Conservation (phyloP, 2,888 invertebrate genomes). For the Leptothorax acervorum region DNA sequence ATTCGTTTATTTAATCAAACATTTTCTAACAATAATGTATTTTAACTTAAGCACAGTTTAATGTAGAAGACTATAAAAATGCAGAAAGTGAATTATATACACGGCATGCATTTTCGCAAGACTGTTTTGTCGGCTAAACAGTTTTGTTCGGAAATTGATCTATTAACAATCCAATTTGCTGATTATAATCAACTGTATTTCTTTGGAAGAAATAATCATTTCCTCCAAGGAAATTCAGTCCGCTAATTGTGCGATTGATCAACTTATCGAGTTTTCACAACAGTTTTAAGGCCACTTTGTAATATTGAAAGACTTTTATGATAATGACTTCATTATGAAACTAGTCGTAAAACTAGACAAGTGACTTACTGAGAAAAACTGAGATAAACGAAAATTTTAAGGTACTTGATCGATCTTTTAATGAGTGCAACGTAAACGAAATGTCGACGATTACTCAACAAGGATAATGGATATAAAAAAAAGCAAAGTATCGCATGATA, state of each 20-base stretch:
- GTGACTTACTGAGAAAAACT: background rate
- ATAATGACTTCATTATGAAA: constrained; percentile 22
- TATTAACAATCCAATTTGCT: constrained; percentile 20
- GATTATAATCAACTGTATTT: constrained; percentile 26
- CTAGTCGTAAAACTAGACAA: constrained; percentile 20
- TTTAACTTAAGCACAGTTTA: background rate
- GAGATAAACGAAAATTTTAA: background rate
- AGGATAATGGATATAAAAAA: constrained; percentile 45
- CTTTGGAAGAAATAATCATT: constrained; percentile 19
- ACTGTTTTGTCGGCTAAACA: background rate
- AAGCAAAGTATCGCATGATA: background rate
- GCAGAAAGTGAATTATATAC: background rate
- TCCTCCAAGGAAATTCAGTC: constrained; percentile 1
- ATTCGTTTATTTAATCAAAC: background rate
- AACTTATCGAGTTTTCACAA: constrained; percentile 16
- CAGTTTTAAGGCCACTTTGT: constrained; percentile 1
- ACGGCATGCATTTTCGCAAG: background rate
- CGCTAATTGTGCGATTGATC: constrained; percentile 26
- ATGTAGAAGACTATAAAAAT: constrained; percentile 8
- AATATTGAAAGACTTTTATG: constrained; percentile 29
- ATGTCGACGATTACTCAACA: constrained; percentile 49
- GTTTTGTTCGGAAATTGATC: background rate
- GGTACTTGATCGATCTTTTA: constrained; percentile 27
- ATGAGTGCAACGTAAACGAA: constrained; percentile 20
- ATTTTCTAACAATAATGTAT: constrained; percentile 2